Evolutionary conservation across 2,113 vertebrate genomes (phyloP).

Genomic region (Crotalus tigris): DNA sequence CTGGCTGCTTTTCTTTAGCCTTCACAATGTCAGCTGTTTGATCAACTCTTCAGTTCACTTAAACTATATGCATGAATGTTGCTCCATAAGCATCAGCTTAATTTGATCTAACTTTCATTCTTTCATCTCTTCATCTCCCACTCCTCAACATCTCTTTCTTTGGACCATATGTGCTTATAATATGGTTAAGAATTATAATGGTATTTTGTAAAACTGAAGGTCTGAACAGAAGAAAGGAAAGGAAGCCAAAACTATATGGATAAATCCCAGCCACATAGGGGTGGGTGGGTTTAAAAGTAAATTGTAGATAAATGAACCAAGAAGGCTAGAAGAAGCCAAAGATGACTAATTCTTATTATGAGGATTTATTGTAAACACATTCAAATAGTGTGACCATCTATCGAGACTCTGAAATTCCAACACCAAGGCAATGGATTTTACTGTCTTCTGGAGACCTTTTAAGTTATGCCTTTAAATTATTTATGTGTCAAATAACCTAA

Average conservation of each 20-base stretch:
- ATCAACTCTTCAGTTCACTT: background rate
- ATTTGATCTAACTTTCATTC: background rate
- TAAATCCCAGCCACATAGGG: background rate
- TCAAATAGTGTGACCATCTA: background rate
- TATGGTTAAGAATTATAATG: background rate
- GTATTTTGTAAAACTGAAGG: background rate
- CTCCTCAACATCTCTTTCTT: background rate
- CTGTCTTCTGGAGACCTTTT: background rate
- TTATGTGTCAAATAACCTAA: background rate
- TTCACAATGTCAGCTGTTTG: background rate
- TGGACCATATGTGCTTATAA: background rate
- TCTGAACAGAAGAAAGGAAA: background rate
- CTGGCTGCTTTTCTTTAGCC: background rate
- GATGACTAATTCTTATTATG: background rate
- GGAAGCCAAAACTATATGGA: background rate
- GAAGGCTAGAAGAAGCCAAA: background rate
- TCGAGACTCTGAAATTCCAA: background rate
- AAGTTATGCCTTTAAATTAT: background rate
- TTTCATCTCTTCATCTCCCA: background rate
- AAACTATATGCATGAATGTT: background rate
- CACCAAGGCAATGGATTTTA: background rate
- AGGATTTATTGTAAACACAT: background rate
- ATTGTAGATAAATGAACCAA: background rate
- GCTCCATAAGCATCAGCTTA: background rate
- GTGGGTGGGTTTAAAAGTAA: background rate